phyloP scores from a whole-genome alignment of 2,797 vertebrate genomes.

The Notolepis coatsorum region DNA sequence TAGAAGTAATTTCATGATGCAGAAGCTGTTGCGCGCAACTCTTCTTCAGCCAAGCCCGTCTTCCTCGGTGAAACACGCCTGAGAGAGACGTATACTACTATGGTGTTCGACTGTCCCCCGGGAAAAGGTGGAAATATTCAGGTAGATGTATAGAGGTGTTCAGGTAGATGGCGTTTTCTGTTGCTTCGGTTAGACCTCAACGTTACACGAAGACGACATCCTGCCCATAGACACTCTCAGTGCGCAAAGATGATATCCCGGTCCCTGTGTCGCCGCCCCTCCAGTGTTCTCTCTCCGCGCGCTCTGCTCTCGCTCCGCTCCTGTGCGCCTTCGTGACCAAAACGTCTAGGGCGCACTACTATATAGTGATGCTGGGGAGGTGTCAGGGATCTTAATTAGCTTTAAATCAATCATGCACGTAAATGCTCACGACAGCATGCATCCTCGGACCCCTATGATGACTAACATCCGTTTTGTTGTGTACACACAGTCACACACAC shows the following conservation, averaged over 20 bases:
- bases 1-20: slow-evolving; percentile 86
- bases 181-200: slow-evolving; percentile 28
- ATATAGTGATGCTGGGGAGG: slow-evolving; percentile 78
- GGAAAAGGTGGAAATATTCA: neutral
- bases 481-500: slow-evolving; percentile 15
- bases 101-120: neutral
- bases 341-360: slow-evolving; percentile 52
- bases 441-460: slow-evolving; percentile 67
- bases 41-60: slow-evolving; percentile 4
- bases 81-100: neutral
- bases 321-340: slow-evolving; percentile 42
- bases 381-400: slow-evolving; percentile 62
- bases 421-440: slow-evolving; percentile 59
- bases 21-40: slow-evolving; percentile 22
- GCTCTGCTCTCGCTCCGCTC: slow-evolving; percentile 17
- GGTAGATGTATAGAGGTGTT: neutral
- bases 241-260: slow-evolving; percentile 32
- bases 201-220: slow-evolving; percentile 31
- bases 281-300: slow-evolving; percentile 32
- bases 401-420: slow-evolving; percentile 67
- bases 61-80: neutral
- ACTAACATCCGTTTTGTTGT: slow-evolving; percentile 43
- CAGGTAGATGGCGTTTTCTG: neutral
- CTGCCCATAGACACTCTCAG: slow-evolving; percentile 49
- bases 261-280: slow-evolving; percentile 27